Percentiles rank a stretch among this genome's conserved stretches.
Conservation (phyloP, 2,113 vertebrate species). For the Neogobius melanostomus region DNA sequence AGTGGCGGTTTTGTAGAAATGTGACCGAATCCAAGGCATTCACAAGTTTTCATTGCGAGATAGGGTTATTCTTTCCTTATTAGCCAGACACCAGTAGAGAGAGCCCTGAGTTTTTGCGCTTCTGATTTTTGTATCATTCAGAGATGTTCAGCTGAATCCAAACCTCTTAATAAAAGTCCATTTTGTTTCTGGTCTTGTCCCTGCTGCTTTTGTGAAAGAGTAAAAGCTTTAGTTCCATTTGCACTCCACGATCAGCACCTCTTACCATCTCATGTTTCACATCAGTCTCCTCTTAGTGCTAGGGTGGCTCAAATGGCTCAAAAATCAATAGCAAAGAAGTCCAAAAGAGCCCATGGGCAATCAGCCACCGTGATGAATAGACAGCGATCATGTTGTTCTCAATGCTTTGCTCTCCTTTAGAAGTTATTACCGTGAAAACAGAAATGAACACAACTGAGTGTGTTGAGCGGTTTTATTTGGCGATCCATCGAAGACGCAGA, state of each 20-base stretch:
- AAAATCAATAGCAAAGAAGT: slow-evolving; percentile 51
- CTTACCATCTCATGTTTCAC: slow-evolving; percentile 33
- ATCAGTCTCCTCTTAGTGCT: slow-evolving; percentile 51
- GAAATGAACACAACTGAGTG: background rate
- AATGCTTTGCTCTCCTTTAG: slow-evolving; percentile 15
- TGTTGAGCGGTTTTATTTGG: slow-evolving; percentile 4
- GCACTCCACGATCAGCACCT: slow-evolving; percentile 33
- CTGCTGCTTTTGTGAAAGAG: slow-evolving; percentile 24
- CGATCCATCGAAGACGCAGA: slow-evolving; percentile 2
- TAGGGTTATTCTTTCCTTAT: too few relatives aligned
- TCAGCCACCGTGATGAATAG: slow-evolving; percentile 47
- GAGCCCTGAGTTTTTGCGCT: too few relatives aligned
- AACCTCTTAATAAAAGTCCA: slow-evolving; percentile 5
- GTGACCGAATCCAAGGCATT: too few relatives aligned
- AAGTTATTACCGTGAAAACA: slow-evolving; percentile 18
- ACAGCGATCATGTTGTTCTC: slow-evolving; percentile 19
- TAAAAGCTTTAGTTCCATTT: slow-evolving; percentile 45
- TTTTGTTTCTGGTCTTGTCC: background rate
- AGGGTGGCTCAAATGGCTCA: slow-evolving; percentile 44
- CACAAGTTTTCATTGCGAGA: too few relatives aligned
- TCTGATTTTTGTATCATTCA: background rate
- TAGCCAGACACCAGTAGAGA: too few relatives aligned
- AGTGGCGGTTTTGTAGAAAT: too few relatives aligned
- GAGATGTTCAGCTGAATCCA: background rate
- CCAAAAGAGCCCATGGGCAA: slow-evolving; percentile 44